These are phyloP conservation scores for Xenopus borealis DNA, from an alignment of 2,113 vertebrate genomes.

Conservation along the genomic window DNA sequence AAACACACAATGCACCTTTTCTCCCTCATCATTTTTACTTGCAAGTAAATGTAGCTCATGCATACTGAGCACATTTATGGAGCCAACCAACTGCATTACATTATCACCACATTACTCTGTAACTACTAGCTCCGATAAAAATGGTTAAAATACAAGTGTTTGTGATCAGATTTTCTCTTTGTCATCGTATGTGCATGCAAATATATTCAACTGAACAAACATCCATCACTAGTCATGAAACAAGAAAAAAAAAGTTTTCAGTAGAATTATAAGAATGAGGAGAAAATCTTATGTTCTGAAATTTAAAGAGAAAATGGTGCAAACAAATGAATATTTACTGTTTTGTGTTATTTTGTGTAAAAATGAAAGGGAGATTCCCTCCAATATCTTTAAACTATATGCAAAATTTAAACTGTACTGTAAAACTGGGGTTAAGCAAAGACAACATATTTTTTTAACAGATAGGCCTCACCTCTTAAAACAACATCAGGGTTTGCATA, in stretches of 20 bases:
- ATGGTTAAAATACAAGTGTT: constrained; percentile 82
- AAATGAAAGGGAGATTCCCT: constrained; percentile 36
- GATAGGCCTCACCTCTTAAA: constrained; percentile 38
- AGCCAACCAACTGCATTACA: constrained; percentile 74
- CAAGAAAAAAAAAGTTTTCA: constrained; percentile 74
- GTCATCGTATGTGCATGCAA: constrained; percentile 95
- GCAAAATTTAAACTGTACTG: constrained; percentile 42
- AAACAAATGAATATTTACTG: constrained; percentile 45
- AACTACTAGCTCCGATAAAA: constrained; percentile 86
- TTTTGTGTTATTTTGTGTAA: constrained; percentile 37
- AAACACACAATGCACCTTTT: constrained; percentile 27
- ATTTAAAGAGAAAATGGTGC: constrained; percentile 41
- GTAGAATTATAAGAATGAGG: constrained; percentile 64
- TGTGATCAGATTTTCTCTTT: constrained; percentile 91
- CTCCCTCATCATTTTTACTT: constrained; percentile 28
- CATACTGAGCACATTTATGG: constrained; percentile 65
- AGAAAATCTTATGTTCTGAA: constrained; percentile 51
- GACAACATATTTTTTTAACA: constrained; percentile 43
- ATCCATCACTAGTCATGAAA: constrained; percentile 95
- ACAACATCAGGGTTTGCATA: constrained; percentile 46
- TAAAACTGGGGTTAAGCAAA: constrained; percentile 32
- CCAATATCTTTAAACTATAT: constrained; percentile 38
- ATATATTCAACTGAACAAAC: constrained; percentile 92
- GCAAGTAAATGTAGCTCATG: constrained; percentile 72
- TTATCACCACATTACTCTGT: constrained; percentile 81